Percentiles rank a stretch among this genome's conserved stretches.
These are phyloP conservation scores for Prenolepis imparis DNA, from an alignment of 2,888 invertebrate genomes.

Conservation along the genomic window DNA sequence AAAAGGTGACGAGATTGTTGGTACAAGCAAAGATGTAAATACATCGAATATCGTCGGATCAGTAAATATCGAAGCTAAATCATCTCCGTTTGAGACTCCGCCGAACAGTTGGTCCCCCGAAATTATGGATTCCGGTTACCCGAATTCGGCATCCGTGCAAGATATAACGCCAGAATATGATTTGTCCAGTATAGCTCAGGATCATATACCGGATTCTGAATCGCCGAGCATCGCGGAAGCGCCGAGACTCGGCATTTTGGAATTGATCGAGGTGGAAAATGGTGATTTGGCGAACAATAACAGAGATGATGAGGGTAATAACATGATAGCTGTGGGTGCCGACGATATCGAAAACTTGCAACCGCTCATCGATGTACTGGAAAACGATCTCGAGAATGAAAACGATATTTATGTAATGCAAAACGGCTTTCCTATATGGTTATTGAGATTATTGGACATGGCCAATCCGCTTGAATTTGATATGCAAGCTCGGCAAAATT, in stretches of 20 bases:
- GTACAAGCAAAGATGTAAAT: conserved; percentile 28
- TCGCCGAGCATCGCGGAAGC: conserved; percentile 78
- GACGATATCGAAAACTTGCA: conserved; percentile 77
- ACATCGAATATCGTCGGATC: conserved; percentile 46
- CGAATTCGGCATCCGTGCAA: conserved; percentile 81
- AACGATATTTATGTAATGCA: conserved; percentile 81
- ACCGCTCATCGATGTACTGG: conserved; percentile 79
- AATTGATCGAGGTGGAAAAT: conserved; percentile 84
- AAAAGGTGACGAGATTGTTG: conserved; percentile 34
- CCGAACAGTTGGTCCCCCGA: conserved; percentile 81
- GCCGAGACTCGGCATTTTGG: conserved; percentile 70
- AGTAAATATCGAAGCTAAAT: conserved; percentile 61
- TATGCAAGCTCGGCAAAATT: conserved; percentile 48
- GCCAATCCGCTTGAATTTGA: conserved; percentile 73
- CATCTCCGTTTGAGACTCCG: conserved; percentile 74
- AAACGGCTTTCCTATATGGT: conserved; percentile 81
- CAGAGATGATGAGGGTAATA: conserved; percentile 87
- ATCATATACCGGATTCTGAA: conserved; percentile 74
- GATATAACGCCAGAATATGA: conserved; percentile 81
- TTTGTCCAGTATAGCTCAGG: conserved; percentile 79
- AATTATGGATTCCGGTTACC: conserved; percentile 83
- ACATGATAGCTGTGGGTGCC: conserved; percentile 82
- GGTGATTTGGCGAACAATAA: conserved; percentile 88
- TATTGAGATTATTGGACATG: conserved; percentile 80
- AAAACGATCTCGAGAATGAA: conserved; percentile 82